phyloP scores from a whole-genome alignment of 2,888 invertebrate species.

The Nomada fucata region DNA sequence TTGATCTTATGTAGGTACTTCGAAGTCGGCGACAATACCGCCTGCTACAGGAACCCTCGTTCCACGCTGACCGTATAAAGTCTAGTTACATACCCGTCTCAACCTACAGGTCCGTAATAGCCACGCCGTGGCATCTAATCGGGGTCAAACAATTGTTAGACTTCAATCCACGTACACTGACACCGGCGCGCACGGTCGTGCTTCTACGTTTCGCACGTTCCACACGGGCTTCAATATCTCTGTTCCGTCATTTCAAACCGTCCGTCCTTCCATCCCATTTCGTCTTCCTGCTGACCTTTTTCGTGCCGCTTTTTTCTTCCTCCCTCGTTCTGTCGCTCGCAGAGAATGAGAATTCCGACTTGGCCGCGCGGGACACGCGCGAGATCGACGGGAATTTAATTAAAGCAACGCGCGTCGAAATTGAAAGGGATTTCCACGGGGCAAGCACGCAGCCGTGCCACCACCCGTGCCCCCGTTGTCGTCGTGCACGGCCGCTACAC shows the following conservation, averaged over 20 bases:
- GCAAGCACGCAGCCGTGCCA: background rate
- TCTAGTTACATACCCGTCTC: background rate
- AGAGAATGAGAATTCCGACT: conserved; percentile 64
- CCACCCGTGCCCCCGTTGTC: background rate
- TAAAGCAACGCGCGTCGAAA: conserved; percentile 57
- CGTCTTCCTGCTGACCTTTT: conserved; percentile 10
- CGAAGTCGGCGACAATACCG: background rate
- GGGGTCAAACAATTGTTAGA: background rate
- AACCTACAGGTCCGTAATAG: background rate
- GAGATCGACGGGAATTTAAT: conserved; percentile 73
- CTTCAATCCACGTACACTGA: too few species aligned
- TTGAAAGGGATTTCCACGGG: conserved; percentile 39
- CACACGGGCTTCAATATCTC: background rate
- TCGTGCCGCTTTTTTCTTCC: conserved; percentile 31
- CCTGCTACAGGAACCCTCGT: background rate
- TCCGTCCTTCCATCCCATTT: conserved; percentile 32
- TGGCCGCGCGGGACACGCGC: conserved; percentile 56
- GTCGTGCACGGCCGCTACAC: background rate
- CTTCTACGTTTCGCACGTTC: background rate
- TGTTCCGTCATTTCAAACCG: conserved; percentile 2
- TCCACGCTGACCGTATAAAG: conserved; percentile 6
- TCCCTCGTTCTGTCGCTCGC: conserved; percentile 16
- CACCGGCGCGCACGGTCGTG: background rate
- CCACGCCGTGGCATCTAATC: conserved; percentile 1
- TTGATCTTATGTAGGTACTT: background rate